Conservation (phyloP, 2,888 invertebrate genomes). For the Lithosia quadra region DNA sequence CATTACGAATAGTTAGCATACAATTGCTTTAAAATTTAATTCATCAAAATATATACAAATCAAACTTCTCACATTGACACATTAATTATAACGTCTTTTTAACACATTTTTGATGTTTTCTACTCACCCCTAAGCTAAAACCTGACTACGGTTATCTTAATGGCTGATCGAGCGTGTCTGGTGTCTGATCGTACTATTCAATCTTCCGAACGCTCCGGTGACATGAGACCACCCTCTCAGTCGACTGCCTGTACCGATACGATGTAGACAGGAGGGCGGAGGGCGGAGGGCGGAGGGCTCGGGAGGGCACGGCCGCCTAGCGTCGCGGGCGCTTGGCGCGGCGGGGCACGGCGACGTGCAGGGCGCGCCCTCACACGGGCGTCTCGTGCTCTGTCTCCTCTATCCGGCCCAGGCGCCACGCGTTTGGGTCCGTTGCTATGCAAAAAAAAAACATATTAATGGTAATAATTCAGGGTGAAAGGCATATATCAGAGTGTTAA, state of each 20-base stretch:
- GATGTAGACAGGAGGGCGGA: background rate
- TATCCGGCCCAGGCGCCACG: slow-evolving; percentile 93
- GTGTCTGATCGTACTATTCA: slow-evolving; percentile 28
- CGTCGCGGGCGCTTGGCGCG: slow-evolving; percentile 56
- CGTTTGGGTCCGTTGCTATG: slow-evolving; percentile 91
- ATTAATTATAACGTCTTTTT: background rate
- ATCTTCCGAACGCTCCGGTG: slow-evolving; percentile 23
- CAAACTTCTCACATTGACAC: background rate
- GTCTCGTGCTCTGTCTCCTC: slow-evolving; percentile 94
- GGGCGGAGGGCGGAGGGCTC: background rate
- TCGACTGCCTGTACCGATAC: background rate
- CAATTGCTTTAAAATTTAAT: no score
- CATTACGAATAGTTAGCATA: no score
- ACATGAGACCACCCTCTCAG: background rate
- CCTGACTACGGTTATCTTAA: background rate
- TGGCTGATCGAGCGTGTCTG: background rate
- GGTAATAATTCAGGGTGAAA: background rate
- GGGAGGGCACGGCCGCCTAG: slow-evolving; percentile 22
- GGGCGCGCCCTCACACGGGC: slow-evolving; percentile 89
- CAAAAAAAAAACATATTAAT: background rate
- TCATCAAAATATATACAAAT: background rate
- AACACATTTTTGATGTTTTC: background rate
- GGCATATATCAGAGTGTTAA: background rate
- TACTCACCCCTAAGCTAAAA: background rate
- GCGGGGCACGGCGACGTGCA: slow-evolving; percentile 71